A percentile compares a stretch with the other conserved stretches of the same genome.
phyloP scores from a whole-genome alignment of 64 coral and sea anemone genomes.

The Dendronephthya gigantea region DNA sequence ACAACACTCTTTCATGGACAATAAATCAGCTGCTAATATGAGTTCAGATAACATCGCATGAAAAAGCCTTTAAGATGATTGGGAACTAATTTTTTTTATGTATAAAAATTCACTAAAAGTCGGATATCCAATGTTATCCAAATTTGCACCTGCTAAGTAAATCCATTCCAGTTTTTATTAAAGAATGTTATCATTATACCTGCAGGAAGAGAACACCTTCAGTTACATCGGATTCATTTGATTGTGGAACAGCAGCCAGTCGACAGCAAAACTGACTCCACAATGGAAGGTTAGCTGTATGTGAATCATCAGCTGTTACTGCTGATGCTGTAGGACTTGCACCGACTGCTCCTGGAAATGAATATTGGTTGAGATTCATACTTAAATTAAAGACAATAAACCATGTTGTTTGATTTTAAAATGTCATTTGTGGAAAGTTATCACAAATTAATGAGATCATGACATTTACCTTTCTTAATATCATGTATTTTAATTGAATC shows the following conservation, averaged over 20 bases:
- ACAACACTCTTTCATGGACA: too few relatives aligned
- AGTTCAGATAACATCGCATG: too few relatives aligned
- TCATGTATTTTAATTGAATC: slow-evolving; percentile 88
- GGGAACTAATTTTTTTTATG: too few relatives aligned
- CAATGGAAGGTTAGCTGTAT: not conserved
- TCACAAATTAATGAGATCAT: not conserved
- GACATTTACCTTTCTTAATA: slow-evolving; percentile 58
- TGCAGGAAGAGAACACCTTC: not conserved
- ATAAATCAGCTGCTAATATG: too few relatives aligned
- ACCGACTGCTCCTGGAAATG: slow-evolving; percentile 66
- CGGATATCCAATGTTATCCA: too few relatives aligned
- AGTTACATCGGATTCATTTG: not conserved
- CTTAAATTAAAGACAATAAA: too few relatives aligned
- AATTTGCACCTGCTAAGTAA: too few relatives aligned
- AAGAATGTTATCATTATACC: not conserved
- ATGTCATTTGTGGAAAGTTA: too few relatives aligned
- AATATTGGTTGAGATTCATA: not conserved
- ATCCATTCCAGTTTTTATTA: not conserved
- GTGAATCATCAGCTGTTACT: not conserved
- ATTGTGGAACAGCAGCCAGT: not conserved
- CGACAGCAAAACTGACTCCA: slow-evolving; percentile 13
- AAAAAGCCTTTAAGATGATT: too few relatives aligned
- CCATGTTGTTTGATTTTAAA: too few relatives aligned
- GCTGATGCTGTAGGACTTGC: slow-evolving; percentile 56
- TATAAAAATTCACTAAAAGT: too few relatives aligned